Evolutionary conservation across 1,140 invertebrate species (phyloP).

Genomic region (Tetranychus cinnabarinus): DNA sequence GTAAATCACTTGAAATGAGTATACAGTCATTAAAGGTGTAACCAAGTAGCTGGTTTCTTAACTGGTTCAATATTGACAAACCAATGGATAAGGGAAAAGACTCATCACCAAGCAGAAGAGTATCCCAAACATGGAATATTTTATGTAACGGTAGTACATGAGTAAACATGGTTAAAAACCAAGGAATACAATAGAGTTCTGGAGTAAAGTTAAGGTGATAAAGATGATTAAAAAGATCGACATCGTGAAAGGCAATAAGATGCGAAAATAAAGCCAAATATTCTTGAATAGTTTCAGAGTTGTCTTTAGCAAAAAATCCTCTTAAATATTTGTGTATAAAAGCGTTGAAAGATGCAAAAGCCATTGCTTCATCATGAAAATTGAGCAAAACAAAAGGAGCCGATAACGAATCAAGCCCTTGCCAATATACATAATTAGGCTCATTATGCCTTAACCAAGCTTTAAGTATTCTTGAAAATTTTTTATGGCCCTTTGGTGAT

Average conservation of each 20-base stretch:
- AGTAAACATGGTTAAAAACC: slow-evolving; percentile 88
- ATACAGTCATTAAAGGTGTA: slow-evolving; percentile 96
- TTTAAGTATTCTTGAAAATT: slow-evolving; percentile 79
- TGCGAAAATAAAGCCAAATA: slow-evolving; percentile 92
- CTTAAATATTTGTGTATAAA: slow-evolving; percentile 93
- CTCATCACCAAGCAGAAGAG: slow-evolving; percentile 69
- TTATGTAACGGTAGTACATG: slow-evolving; percentile 95
- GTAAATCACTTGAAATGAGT: slow-evolving; percentile 82
- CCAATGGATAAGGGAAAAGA: slow-evolving; percentile 87
- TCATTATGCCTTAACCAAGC: slow-evolving; percentile 89
- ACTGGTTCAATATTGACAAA: slow-evolving; percentile 67
- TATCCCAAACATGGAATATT: slow-evolving; percentile 95
- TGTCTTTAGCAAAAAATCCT: slow-evolving; percentile 97
- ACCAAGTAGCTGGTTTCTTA: slow-evolving; percentile 52
- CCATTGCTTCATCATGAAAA: slow-evolving; percentile 88
- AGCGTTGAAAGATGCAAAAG: slow-evolving; percentile 70
- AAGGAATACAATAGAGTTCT: slow-evolving; percentile 96
- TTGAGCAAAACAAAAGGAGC: slow-evolving; percentile 91
- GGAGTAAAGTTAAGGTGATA: slow-evolving; percentile 83
- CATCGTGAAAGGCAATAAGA: slow-evolving; percentile 83
- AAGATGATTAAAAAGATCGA: slow-evolving; percentile 68
- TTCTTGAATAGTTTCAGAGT: slow-evolving; percentile 86
- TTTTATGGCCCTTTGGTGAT: slow-evolving; percentile 66
- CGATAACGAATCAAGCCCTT: slow-evolving; percentile 88
- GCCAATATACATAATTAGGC: slow-evolving; percentile 85